Conservation (phyloP, 2,888 invertebrate species). For the Caenorhabditis becei region DNA sequence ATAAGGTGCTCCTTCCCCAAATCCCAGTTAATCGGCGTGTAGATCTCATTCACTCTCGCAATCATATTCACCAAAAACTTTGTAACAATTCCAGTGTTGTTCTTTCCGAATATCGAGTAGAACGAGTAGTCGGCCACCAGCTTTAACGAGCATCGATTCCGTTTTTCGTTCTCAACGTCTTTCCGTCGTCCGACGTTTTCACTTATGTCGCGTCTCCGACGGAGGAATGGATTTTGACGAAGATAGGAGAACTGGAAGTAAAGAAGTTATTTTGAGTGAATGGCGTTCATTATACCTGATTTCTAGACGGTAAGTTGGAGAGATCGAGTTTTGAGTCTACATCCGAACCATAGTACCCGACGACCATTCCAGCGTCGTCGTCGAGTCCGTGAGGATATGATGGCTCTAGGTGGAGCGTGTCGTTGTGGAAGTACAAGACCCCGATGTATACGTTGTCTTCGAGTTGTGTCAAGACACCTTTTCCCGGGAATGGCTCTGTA, state of each 20-base stretch:
- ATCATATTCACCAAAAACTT: constrained; percentile 67
- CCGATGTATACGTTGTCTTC: constrained; percentile 40
- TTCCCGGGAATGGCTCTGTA: constrained; percentile 46
- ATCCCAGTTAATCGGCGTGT: constrained; percentile 65
- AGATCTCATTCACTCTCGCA: constrained; percentile 66
- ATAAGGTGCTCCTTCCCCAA: constrained; percentile 50
- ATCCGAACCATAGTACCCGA: constrained; percentile 57
- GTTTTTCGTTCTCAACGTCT: constrained; percentile 42
- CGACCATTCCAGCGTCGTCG: constrained; percentile 20
- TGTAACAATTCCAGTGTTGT: constrained; percentile 56
- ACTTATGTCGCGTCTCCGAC: constrained; percentile 7
- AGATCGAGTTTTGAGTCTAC: constrained; percentile 33
- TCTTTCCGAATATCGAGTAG: constrained; percentile 58
- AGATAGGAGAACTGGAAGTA: constrained; percentile 27
- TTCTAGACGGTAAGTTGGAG: constrained; percentile 14
- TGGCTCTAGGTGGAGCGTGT: constrained; percentile 52
- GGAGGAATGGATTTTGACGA: constrained; percentile 32
- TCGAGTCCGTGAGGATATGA: constrained; percentile 22
- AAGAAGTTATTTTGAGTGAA: background rate
- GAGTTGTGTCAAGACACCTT: constrained; percentile 35
- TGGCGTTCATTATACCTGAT: constrained; percentile 4
- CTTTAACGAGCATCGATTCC: constrained; percentile 64
- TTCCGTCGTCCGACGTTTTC: background rate
- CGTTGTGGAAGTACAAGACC: constrained; percentile 33
- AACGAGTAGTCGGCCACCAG: constrained; percentile 68